Evolutionary conservation across 2,888 invertebrate genomes (phyloP).

Genomic region (Trilocha varians): DNA sequence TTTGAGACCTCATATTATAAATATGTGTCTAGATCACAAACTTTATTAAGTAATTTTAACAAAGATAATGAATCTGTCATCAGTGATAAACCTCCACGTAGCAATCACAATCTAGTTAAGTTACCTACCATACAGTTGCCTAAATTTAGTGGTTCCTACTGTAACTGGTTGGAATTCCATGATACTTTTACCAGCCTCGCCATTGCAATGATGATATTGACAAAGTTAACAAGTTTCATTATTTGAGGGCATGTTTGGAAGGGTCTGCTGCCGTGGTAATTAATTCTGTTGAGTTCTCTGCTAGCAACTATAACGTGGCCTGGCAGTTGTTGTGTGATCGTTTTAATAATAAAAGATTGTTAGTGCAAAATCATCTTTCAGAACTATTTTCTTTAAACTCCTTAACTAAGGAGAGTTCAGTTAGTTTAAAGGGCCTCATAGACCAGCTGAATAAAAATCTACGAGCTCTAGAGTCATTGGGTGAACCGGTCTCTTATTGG

Average conservation of each 20-base stretch:
- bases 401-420: neutral
- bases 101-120: constrained; percentile 7
- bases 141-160: constrained; percentile 15
- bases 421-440: neutral
- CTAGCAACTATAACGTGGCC: constrained; percentile 14
- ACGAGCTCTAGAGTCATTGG: constrained; percentile 4
- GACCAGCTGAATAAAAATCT: constrained; percentile 6
- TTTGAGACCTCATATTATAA: too few species aligned
- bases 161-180: constrained; percentile 18
- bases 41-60: too few species aligned
- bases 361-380: constrained; percentile 1
- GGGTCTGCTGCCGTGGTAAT: constrained; percentile 15
- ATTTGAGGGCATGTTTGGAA: constrained; percentile 16
- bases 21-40: too few species aligned
- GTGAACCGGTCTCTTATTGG: constrained; percentile 5
- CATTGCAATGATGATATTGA: constrained; percentile 11
- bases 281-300: constrained; percentile 14
- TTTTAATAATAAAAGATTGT: constrained; percentile 12
- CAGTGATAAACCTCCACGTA: neutral
- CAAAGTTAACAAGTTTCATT: too few species aligned
- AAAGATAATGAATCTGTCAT: too few species aligned
- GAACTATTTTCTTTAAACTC: neutral
- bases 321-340: constrained; percentile 17
- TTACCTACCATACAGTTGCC: constrained; percentile 19
- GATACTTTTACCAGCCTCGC: constrained; percentile 16